Conservation (phyloP, 1,140 invertebrate genomes). For the Wiebesia pumilae region DNA sequence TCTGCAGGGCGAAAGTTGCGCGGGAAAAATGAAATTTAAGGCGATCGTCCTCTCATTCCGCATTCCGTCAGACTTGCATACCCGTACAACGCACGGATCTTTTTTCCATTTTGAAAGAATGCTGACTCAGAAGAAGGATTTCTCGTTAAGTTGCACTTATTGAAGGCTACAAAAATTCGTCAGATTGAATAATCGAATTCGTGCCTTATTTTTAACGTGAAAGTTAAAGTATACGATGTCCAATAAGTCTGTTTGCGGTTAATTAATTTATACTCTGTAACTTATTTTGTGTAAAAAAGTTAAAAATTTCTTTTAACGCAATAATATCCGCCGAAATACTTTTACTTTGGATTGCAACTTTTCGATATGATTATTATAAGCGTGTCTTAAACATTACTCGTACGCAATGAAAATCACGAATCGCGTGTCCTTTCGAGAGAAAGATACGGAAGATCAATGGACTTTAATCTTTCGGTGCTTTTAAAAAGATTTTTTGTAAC, state of each 20-base stretch:
- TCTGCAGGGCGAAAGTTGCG: constrained; percentile 27
- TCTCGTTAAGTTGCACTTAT: constrained; percentile 18
- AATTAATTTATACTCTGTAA: constrained; percentile 12
- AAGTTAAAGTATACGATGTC: not conserved
- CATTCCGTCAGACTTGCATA: constrained; percentile 16
- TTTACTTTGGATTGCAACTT: not conserved
- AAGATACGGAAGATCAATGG: not conserved
- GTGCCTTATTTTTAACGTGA: constrained; percentile 16
- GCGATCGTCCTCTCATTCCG: constrained; percentile 17
- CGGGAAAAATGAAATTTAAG: constrained; percentile 41
- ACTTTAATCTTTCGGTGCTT: not conserved
- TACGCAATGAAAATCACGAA: not conserved
- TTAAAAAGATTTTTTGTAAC: not conserved
- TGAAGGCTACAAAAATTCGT: not conserved
- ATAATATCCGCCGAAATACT: not conserved
- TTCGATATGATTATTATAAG: not conserved
- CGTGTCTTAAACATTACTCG: not conserved
- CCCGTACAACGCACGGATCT: not conserved
- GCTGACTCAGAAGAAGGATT: not conserved
- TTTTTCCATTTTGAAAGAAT: not conserved
- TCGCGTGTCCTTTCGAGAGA: not conserved
- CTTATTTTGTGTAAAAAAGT: not conserved
- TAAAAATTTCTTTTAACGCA: not conserved
- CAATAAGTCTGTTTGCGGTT: not conserved
- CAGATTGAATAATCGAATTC: constrained; percentile 20